Conservation (phyloP, 53 echinoderm and acorn worm species). For the Mesocentrotus franciscanus region DNA sequence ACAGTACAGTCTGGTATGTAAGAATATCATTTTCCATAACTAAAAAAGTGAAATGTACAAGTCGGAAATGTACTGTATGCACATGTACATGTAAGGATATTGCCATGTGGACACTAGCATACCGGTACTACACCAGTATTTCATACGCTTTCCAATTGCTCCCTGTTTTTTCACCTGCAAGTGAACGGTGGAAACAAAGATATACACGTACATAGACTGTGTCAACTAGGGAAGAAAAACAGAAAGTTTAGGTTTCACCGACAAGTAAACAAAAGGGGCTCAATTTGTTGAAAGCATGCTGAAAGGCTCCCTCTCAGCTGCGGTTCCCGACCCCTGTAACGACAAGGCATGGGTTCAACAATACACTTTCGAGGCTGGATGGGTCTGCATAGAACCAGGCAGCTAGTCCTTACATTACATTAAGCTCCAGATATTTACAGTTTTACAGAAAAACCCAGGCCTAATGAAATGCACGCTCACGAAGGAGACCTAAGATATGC, state of each 20-base stretch:
- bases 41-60: too few relatives aligned
- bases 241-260: constrained; percentile 49
- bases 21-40: too few relatives aligned
- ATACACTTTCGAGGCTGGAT: constrained; percentile 24
- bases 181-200: background rate
- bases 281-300: constrained; percentile 20
- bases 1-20: too few relatives aligned
- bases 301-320: constrained; percentile 26
- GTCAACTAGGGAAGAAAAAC: constrained; percentile 33
- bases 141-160: background rate
- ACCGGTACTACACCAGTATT: background rate
- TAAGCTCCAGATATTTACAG: background rate
- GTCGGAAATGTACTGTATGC: too few relatives aligned
- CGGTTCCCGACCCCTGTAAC: background rate
- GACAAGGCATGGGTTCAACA: background rate
- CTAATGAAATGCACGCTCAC: constrained; percentile 20
- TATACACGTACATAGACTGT: background rate
- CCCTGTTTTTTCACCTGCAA: background rate
- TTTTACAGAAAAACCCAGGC: background rate
- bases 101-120: background rate
- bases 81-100: background rate
- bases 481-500: background rate
- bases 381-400: background rate
- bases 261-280: constrained; percentile 42
- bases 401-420: background rate